These are phyloP conservation scores for Vulpes lagopus DNA, from an alignment of 2,113 vertebrate species.

Conservation along the genomic window DNA sequence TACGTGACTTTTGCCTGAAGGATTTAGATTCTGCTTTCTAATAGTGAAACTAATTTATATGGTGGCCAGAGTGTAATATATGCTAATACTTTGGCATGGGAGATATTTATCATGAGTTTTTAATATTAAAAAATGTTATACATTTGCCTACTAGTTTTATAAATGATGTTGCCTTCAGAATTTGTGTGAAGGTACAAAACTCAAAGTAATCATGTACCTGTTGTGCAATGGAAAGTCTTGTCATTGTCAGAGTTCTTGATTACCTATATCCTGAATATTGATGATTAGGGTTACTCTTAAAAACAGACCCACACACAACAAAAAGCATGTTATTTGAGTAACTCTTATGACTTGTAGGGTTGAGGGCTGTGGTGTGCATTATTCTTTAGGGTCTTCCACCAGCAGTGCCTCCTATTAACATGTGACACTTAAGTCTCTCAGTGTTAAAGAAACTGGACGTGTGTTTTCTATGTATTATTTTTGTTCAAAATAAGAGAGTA, in stretches of 20 bases:
- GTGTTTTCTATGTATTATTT: slow-evolving; percentile 77
- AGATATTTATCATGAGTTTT: slow-evolving; percentile 83
- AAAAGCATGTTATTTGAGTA: slow-evolving; percentile 76
- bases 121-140: slow-evolving; percentile 85
- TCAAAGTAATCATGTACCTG: slow-evolving; percentile 78
- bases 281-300: slow-evolving; percentile 79
- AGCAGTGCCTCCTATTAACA: slow-evolving; percentile 86
- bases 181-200: slow-evolving; percentile 84
- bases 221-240: slow-evolving; percentile 83
- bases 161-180: slow-evolving; percentile 84
- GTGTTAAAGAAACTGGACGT: slow-evolving; percentile 85
- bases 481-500: slow-evolving; percentile 77
- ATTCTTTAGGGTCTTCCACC: slow-evolving; percentile 86
- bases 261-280: slow-evolving; percentile 75
- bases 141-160: slow-evolving; percentile 84
- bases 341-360: slow-evolving; percentile 76
- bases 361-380: slow-evolving; percentile 84
- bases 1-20: slow-evolving; percentile 78
- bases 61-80: slow-evolving; percentile 86
- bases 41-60: slow-evolving; percentile 80
- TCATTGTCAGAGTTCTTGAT: slow-evolving; percentile 79
- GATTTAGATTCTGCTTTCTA: slow-evolving; percentile 80
- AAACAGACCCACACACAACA: slow-evolving; percentile 68
- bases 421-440: slow-evolving; percentile 81
- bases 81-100: slow-evolving; percentile 82